A percentile compares a stretch with the other conserved stretches of the same genome.
Conservation (phyloP, 1,140 invertebrate species). For the Drosophila prosaltans region DNA sequence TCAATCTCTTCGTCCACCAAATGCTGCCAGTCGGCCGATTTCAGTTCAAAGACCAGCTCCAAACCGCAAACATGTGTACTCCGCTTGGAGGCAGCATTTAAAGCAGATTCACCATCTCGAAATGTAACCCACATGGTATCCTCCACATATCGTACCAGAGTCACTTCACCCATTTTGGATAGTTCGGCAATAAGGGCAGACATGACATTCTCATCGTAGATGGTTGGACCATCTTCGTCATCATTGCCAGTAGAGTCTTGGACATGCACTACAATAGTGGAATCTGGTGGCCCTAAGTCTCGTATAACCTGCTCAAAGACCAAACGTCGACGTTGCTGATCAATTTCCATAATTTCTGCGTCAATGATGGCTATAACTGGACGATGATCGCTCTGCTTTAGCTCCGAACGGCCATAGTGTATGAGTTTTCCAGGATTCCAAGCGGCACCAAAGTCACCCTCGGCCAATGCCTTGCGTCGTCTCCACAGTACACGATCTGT, state of each 20-base stretch:
- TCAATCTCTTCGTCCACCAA: constrained; percentile 92
- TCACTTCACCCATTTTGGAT: constrained; percentile 87
- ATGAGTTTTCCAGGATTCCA: constrained; percentile 91
- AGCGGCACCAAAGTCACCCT: constrained; percentile 84
- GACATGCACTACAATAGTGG: constrained; percentile 93
- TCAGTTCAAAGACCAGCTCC: constrained; percentile 89
- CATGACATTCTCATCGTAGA: constrained; percentile 84
- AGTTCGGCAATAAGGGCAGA: constrained; percentile 76
- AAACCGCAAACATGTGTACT: constrained; percentile 87
- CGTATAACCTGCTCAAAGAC: constrained; percentile 93
- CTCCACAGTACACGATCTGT: constrained; percentile 98
- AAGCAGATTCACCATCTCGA: constrained; percentile 91
- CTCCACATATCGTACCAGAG: constrained; percentile 95
- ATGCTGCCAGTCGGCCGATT: constrained; percentile 92
- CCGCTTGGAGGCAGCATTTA: constrained; percentile 87
- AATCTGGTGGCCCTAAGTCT: constrained; percentile 96
- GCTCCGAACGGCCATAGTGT: constrained; percentile 94
- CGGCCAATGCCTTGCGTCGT: constrained; percentile 88
- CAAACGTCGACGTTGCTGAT: constrained; percentile 87
- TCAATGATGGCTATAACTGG: constrained; percentile 96
- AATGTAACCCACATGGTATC: constrained; percentile 95
- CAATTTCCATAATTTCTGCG: constrained; percentile 92
- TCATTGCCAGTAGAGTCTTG: constrained; percentile 64
- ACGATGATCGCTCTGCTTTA: constrained; percentile 99
- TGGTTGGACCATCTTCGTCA: constrained; percentile 83